Conservation (phyloP, 2,888 invertebrate species). For the Drosophila borborema region DNA sequence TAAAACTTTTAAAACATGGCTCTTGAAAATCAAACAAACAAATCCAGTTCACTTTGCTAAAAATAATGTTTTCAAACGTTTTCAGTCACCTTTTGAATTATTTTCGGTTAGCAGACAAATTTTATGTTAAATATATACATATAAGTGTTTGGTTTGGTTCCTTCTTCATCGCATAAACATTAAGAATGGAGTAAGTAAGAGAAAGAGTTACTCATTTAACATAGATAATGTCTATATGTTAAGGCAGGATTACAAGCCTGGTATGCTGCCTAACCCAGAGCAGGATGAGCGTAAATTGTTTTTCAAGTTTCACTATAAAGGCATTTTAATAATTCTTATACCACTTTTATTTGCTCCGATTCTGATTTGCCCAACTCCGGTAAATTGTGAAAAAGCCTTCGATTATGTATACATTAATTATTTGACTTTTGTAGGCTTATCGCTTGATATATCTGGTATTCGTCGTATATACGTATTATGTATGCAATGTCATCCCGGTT, state of each 20-base stretch:
- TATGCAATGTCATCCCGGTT: slow-evolving; percentile 56
- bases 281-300: slow-evolving; percentile 54
- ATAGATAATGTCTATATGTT: not conserved
- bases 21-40: not conserved
- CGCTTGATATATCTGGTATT: slow-evolving; percentile 47
- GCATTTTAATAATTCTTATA: slow-evolving; percentile 46
- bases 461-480: slow-evolving; percentile 45
- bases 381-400: slow-evolving; percentile 14
- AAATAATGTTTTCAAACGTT: not conserved
- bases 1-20: not conserved
- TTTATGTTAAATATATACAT: not conserved
- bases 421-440: slow-evolving; percentile 28
- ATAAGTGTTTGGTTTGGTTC: not conserved
- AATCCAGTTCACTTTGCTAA: not conserved
- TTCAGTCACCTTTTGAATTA: not conserved
- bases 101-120: not conserved
- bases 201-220: too few relatives aligned
- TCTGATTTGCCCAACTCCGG: slow-evolving; percentile 27
- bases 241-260: slow-evolving; percentile 58
- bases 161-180: not conserved
- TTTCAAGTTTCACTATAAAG: slow-evolving; percentile 64
- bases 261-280: slow-evolving; percentile 40
- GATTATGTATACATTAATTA: not conserved
- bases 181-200: slow-evolving; percentile 36
- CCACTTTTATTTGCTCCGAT: slow-evolving; percentile 48